Evolutionary conservation across 2,888 invertebrate species (phyloP).

Genomic region (Parasteatoda lunata): DNA sequence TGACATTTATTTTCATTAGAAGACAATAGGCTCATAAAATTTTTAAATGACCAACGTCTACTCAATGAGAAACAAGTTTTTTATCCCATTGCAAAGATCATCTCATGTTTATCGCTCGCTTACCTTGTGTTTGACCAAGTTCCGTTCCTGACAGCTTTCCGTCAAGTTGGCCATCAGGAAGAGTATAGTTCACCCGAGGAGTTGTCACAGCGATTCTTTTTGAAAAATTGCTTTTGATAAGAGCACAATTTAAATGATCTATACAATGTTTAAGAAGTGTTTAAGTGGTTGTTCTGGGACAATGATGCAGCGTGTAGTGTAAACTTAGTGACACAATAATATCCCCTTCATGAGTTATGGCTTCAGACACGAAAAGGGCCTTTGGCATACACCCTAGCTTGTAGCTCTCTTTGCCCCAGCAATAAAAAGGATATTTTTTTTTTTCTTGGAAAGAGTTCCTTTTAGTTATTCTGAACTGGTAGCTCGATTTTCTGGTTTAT

Average conservation of each 20-base stretch:
- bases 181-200: background rate
- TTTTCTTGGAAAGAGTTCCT: background rate
- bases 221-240: conserved; percentile 35
- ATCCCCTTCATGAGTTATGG: conserved; percentile 41
- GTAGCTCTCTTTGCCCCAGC: background rate
- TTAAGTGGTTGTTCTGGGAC: conserved; percentile 45
- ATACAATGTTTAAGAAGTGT: conserved; percentile 29
- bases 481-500: conserved; percentile 50
- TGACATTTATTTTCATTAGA: too few species aligned
- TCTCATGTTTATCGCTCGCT: background rate
- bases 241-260: conserved; percentile 29
- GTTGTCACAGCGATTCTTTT: background rate
- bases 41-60: too few species aligned
- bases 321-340: conserved; percentile 55
- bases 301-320: conserved; percentile 38
- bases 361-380: conserved; percentile 18
- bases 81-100: background rate
- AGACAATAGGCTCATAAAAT: too few species aligned
- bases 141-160: background rate
- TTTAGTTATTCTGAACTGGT: conserved; percentile 45
- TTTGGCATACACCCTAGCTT: conserved; percentile 11
- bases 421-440: too few species aligned
- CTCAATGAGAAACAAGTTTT: too few species aligned
- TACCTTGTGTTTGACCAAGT: background rate
- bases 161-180: background rate